Evolutionary conservation across 1,140 invertebrate genomes (phyloP).

Genomic region (Teleopsis dalmanni): DNA sequence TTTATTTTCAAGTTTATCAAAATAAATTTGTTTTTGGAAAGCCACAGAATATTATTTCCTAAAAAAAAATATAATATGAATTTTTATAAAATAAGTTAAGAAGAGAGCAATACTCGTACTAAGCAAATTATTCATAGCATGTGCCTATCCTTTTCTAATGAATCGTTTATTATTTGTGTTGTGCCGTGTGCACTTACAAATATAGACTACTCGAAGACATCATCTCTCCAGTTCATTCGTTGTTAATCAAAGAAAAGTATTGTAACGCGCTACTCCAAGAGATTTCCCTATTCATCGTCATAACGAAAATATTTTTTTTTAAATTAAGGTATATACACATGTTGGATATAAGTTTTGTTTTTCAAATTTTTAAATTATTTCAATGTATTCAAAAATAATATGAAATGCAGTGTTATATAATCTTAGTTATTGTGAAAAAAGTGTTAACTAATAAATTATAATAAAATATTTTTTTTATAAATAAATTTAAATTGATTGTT

Average conservation of each 20-base stretch:
- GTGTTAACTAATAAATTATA: too few species aligned
- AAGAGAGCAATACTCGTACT: not conserved
- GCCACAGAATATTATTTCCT: too few species aligned
- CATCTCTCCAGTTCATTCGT: constrained; percentile 44
- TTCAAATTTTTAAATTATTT: not conserved
- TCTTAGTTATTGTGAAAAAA: constrained; percentile 1
- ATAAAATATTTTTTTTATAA: too few species aligned
- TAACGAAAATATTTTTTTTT: constrained; percentile 5
- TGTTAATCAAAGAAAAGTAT: constrained; percentile 30
- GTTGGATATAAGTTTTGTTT: not conserved
- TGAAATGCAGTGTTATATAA: not conserved
- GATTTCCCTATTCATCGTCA: too few species aligned
- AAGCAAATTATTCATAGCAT: not conserved
- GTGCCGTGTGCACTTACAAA: constrained; percentile 45
- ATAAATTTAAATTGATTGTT: too few species aligned
- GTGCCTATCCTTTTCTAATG: constrained; percentile 13
- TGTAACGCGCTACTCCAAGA: constrained; percentile 12
- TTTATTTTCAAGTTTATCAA: too few species aligned
- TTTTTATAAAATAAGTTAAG: not conserved
- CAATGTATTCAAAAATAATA: constrained; percentile 1
- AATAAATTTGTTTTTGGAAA: too few species aligned
- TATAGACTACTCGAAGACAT: constrained; percentile 44
- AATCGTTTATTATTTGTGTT: constrained; percentile 18
- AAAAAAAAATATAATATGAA: too few species aligned
- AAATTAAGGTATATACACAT: not conserved